A percentile compares a stretch with the other conserved stretches of the same genome.
These are phyloP conservation scores for Ceratothoa steindachneri DNA, from an alignment of 2,888 invertebrate genomes.

Conservation along the genomic window DNA sequence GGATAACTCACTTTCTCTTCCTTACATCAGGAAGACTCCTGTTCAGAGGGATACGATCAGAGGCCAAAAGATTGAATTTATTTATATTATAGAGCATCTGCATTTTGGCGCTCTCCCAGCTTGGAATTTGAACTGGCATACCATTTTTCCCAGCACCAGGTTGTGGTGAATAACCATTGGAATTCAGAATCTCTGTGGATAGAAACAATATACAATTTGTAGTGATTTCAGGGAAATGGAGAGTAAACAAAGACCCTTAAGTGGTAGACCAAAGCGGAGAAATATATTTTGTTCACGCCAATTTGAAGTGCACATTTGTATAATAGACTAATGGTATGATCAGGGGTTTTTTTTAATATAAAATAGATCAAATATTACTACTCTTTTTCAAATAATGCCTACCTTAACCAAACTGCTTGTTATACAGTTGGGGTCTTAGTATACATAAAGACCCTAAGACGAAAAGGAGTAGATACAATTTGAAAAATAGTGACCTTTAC, in stretches of 20 bases:
- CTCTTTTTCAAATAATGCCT: no score
- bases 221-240: not conserved
- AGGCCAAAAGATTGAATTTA: conserved; percentile 80
- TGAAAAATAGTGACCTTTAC: no score
- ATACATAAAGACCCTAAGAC: no score
- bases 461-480: no score
- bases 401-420: no score
- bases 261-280: no score
- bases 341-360: no score
- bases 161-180: conserved; percentile 41
- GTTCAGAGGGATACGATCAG: conserved; percentile 81
- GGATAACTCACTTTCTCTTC: conserved; percentile 69
- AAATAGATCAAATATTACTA: no score
- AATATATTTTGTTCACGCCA: no score
- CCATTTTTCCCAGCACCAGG: conserved; percentile 40
- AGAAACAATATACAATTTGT: not conserved
- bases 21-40: conserved; percentile 78
- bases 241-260: not conserved
- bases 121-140: conserved; percentile 40
- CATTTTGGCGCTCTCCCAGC: conserved; percentile 55
- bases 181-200: conserved; percentile 58
- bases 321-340: no score
- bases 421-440: no score
- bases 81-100: conserved; percentile 76
- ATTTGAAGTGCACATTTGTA: no score